Base-by-base conservation (phyloP, 2,888 invertebrate genomes). In the Rhopalosiphum nymphaeae region DNA sequence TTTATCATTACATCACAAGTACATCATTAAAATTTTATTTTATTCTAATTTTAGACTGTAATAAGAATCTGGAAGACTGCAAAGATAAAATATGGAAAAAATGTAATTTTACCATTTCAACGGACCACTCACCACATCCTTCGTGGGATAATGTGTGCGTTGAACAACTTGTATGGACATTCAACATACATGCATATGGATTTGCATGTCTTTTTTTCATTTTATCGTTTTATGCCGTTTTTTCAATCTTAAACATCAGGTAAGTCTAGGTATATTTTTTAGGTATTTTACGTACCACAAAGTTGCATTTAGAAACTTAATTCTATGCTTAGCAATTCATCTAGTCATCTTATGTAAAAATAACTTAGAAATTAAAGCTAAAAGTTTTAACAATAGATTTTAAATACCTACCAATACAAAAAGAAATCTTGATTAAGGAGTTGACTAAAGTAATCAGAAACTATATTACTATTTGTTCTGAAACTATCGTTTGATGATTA, bases 181-280 rank as follows among this genome's bases (percentile, higher is more conserved):
- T 97, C 95, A 96, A 96, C 91, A 95, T 97, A 84, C 97, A 97
- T 95, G 96, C 96, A 36, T 97, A 97, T 95, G 96, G 96, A 89
- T 96, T 97, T 95, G 96, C 96, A 94, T 96, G 96, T 95, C 96
- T 97, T 94, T 97, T 97, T 96, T 96, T 96, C 95, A 95, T 96
- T 95, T 96, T 97, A 93, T 96, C 96, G 93, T 96, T 96, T 95
- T 96, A 96, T 95, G 96, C 96, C 89, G 96, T 96, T 95, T 96
- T 96, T 95, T 96, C 97, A 91, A 96, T 96, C 95, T 95, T 97
- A 95, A 96, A 96, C 95, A 96, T 97, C 95, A 96, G 96, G 96
- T 96, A 95, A 95, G 95, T 84, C 42, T 84, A 85, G 78, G 9
- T 87, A 42, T 44, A 85, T n/a, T 86, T n/a, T 46, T 7, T 46